Evolutionary conservation across 2,113 vertebrate species (phyloP).

Genomic region (Erinaceus europaeus): DNA sequence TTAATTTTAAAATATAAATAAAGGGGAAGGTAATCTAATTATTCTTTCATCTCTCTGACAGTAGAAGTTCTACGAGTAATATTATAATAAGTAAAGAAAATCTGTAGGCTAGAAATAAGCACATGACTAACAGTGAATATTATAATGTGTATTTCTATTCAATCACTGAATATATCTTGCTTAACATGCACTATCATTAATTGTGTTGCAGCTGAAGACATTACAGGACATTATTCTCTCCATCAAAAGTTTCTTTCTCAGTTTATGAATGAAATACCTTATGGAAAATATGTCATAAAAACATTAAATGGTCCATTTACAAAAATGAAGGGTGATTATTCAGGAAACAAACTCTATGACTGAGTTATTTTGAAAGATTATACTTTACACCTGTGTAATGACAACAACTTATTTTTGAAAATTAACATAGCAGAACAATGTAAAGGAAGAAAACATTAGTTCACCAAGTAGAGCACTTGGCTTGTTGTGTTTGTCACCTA

Average conservation of each 20-base stretch:
- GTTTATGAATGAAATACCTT: background rate
- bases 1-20: constrained; percentile 25
- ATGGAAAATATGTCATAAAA: background rate
- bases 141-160: background rate
- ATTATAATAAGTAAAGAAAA: background rate
- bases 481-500: too few species aligned
- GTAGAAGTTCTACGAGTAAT: background rate
- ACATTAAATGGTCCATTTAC: background rate
- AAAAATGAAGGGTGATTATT: background rate
- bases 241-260: background rate
- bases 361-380: background rate
- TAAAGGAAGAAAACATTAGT: background rate
- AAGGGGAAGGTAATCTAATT: background rate
- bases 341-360: background rate
- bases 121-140: background rate
- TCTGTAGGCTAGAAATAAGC: background rate
- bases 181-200: too few species aligned
- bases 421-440: background rate
- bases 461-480: too few species aligned
- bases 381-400: background rate
- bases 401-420: background rate
- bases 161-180: background rate
- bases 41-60: background rate
- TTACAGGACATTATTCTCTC: background rate
- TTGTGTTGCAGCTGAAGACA: background rate